phyloP scores from a whole-genome alignment of 2,888 invertebrate species.

The Blera fallax region DNA sequence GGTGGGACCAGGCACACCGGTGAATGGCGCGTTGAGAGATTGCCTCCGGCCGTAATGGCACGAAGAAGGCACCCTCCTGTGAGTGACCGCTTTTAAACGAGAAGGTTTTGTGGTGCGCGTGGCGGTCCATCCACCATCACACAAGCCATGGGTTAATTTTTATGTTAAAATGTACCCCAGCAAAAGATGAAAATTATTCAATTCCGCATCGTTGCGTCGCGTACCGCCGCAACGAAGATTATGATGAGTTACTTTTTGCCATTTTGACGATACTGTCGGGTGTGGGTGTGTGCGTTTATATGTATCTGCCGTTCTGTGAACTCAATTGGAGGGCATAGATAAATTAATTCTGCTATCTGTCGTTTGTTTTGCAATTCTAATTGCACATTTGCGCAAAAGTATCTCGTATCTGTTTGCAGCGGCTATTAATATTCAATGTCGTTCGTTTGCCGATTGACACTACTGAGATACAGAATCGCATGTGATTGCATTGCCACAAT shows the following conservation, averaged over 20 bases:
- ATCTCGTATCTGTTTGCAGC: slow-evolving; percentile 11
- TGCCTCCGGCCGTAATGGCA: slow-evolving; percentile 31
- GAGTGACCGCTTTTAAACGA: slow-evolving; percentile 72
- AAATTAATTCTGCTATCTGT: slow-evolving; percentile 70
- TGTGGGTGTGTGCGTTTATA: neutral
- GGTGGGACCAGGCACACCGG: neutral
- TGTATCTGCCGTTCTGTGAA: slow-evolving; percentile 42
- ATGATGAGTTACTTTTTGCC: slow-evolving; percentile 47
- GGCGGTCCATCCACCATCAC: neutral
- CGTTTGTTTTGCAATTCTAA: slow-evolving; percentile 72
- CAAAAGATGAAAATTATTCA: slow-evolving; percentile 3
- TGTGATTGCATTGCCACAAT: slow-evolving; percentile 37
- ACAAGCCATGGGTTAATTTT: slow-evolving; percentile 44
- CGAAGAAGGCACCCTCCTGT: slow-evolving; percentile 66
- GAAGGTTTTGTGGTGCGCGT: slow-evolving; percentile 30
- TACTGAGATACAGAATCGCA: slow-evolving; percentile 49
- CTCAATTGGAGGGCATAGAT: slow-evolving; percentile 67
- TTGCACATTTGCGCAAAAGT: slow-evolving; percentile 58
- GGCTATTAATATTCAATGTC: slow-evolving; percentile 70
- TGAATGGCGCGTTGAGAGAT: slow-evolving; percentile 51
- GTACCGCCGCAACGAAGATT: neutral
- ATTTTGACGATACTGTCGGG: slow-evolving; percentile 8
- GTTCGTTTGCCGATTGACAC: slow-evolving; percentile 64
- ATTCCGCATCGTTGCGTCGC: slow-evolving; percentile 19
- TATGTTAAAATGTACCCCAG: slow-evolving; percentile 7